phyloP scores from a whole-genome alignment of 2,113 vertebrate genomes.

The Sylvia atricapilla region DNA sequence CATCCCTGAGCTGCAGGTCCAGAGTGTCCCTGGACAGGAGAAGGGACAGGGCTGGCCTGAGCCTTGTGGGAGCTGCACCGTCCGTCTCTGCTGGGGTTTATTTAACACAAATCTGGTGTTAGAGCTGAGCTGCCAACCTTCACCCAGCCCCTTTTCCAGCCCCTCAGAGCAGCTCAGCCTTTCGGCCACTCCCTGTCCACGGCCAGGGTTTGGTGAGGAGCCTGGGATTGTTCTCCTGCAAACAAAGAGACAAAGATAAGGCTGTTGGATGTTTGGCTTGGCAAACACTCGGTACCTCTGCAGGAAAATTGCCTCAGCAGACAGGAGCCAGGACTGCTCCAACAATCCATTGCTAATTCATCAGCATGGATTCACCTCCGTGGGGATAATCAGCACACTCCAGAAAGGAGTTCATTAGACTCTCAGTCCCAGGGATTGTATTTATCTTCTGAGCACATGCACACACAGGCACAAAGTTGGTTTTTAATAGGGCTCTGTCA shows the following conservation, averaged over 20 bases:
- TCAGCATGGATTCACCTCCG: not conserved
- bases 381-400: constrained; percentile 37
- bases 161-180: not conserved
- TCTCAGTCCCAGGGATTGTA: not conserved
- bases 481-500: not conserved
- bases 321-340: not conserved
- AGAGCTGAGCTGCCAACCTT: not conserved
- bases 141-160: not conserved
- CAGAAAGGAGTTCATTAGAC: constrained; percentile 14
- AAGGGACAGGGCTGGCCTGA: no score
- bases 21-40: no score
- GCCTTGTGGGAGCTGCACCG: no score
- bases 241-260: not conserved
- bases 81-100: no score
- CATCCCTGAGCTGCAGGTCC: no score
- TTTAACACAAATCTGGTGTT: no score
- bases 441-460: constrained; percentile 30
- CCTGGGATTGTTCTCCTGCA: not conserved
- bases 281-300: not conserved
- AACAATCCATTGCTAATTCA: constrained; percentile 29
- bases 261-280: not conserved
- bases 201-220: not conserved
- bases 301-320: not conserved
- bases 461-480: not conserved
- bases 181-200: not conserved